Evolutionary conservation across 2,113 vertebrate genomes (phyloP), one percentile per base, ranked within the genome.

Genomic region (mouse (Mus musculus)): DNA sequence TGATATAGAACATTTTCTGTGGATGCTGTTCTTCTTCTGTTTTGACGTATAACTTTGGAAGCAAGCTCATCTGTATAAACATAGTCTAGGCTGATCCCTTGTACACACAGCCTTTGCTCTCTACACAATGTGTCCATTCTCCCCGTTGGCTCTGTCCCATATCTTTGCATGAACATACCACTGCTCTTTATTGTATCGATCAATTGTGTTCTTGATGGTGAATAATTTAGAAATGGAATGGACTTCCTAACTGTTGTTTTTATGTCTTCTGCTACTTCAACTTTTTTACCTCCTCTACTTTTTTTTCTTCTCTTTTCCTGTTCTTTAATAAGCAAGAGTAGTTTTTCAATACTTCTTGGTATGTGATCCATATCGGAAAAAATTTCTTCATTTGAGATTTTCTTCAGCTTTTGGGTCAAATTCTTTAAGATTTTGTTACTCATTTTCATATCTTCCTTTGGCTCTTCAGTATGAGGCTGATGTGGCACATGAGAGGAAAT

Each of bases 291-390:
- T 36, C 56, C 56, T 78, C 33, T 39, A 59, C 7, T 85, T 67
- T 78, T 90, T 86, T 71, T 87, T 7, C 52, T 87, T 33, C 54
- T 78, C 22, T 78, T 95, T 63, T 87, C 46, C 39, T 80, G 63
- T 49, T 86, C n/a, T 78, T 95, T 95, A 87, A 94, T 85, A 69
- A 78, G 49, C 63, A 95, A 87, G 61, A 78, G 39, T 52, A 87
- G 63, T 86, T 39, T 61, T 71, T 95, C 94, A 52, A 46, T 87
- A 87, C 36, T 91, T 91, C 3, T 39, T 30, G 61, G 42, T 17
- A 77, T 72, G 42, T 59, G 30, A 67, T 61, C 61, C 39, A 63
- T 46, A 52, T 71, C 65, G 59, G 88, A 77, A 85, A 69, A 46
- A 69, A 30, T 46, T 46, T 63, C 39, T 49, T 19, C 28, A 33